phyloP scores from a whole-genome alignment of 2,797 vertebrate genomes.

The Aldrovandia affinis region DNA sequence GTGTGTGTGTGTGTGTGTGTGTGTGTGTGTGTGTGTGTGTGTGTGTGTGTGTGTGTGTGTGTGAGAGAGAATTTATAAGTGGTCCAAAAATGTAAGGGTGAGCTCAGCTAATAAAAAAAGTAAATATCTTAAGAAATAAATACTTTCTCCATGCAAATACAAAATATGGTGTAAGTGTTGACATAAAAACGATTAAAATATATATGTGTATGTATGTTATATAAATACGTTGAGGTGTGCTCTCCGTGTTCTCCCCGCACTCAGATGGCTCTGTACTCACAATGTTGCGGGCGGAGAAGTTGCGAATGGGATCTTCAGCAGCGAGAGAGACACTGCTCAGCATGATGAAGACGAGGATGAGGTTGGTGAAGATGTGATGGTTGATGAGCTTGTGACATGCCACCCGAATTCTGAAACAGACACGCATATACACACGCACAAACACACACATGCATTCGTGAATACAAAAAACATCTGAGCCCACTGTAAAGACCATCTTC shows the following conservation, averaged over 20 bases:
- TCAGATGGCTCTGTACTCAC: constrained; percentile 68
- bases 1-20: background rate
- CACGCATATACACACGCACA: background rate
- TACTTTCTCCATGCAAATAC: background rate
- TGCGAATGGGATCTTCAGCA: constrained; percentile 95
- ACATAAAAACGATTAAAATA: background rate
- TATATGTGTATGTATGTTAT: background rate
- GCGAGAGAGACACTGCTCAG: constrained; percentile 95
- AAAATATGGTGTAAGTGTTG: background rate
- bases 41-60: too few species aligned
- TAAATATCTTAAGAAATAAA: too few species aligned
- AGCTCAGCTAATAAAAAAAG: too few species aligned
- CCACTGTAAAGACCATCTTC: background rate
- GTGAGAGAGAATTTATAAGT: too few species aligned
- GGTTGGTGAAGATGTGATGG: constrained; percentile 97
- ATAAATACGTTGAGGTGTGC: background rate
- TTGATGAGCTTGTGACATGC: constrained; percentile 94
- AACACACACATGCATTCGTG: background rate
- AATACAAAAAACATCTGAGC: background rate
- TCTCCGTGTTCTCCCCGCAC: background rate
- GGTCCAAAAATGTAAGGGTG: too few species aligned
- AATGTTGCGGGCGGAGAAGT: constrained; percentile 91
- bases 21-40: too few species aligned
- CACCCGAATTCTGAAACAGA: constrained; percentile 83
- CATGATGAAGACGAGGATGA: constrained; percentile 99